Percentiles rank a stretch among this genome's conserved stretches.
Conservation (phyloP, 2,888 invertebrate genomes). For the Oxycera nigricornis region DNA sequence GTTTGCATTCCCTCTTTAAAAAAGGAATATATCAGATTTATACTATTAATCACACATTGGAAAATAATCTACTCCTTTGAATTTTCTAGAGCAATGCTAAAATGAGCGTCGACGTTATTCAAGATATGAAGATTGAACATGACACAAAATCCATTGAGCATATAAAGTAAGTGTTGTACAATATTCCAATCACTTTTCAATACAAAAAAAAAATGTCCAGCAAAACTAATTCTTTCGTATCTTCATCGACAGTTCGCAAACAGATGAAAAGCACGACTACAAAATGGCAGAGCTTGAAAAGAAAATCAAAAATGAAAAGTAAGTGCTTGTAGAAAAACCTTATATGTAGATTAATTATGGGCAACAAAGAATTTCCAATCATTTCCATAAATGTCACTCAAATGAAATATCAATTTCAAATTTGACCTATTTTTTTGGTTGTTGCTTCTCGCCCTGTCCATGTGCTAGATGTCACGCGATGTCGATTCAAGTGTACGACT, state of each 20-base stretch:
- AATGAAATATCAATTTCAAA: background rate
- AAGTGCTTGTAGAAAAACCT: constrained; percentile 48
- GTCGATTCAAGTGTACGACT: background rate
- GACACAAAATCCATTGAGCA: constrained; percentile 60
- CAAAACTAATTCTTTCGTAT: background rate
- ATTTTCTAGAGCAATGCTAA: constrained; percentile 59
- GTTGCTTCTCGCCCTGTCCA: background rate
- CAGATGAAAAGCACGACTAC: constrained; percentile 59
- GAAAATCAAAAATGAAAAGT: constrained; percentile 62
- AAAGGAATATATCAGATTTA: too few relatives aligned
- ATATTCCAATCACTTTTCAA: too few relatives aligned
- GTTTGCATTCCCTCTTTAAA: too few relatives aligned
- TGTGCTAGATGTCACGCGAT: constrained; percentile 21
- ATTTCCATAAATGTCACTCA: background rate
- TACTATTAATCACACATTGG: too few relatives aligned
- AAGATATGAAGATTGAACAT: constrained; percentile 58
- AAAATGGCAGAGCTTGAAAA: constrained; percentile 62
- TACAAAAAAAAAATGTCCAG: too few relatives aligned
- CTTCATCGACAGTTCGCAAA: constrained; percentile 51
- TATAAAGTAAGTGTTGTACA: constrained; percentile 58
- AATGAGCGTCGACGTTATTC: constrained; percentile 62
- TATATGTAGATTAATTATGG: background rate
- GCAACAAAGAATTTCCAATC: background rate
- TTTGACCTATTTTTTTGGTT: background rate
- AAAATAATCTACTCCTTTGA: background rate